Conservation (phyloP, 2,797 vertebrate species). For the Tenualosa ilisha region DNA sequence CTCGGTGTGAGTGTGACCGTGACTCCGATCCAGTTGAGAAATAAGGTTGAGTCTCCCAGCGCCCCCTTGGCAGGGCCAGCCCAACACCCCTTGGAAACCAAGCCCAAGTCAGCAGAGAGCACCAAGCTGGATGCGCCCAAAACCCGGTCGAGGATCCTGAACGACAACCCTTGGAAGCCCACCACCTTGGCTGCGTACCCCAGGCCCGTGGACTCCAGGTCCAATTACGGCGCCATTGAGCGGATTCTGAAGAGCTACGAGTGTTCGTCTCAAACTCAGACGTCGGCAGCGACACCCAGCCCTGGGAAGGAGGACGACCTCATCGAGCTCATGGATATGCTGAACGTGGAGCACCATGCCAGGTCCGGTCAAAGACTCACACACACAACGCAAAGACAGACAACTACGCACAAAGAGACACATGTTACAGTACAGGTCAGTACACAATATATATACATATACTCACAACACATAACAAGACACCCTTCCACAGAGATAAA, state of each 20-base stretch:
- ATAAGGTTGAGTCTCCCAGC: slow-evolving; percentile 57
- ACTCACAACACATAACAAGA: slow-evolving; percentile 20
- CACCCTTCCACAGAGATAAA: slow-evolving; percentile 28
- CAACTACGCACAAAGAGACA: slow-evolving; percentile 57
- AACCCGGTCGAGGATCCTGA: slow-evolving; percentile 68
- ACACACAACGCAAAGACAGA: slow-evolving; percentile 58
- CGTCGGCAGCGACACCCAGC: slow-evolving; percentile 60
- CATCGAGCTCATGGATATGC: slow-evolving; percentile 76
- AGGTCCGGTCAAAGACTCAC: slow-evolving; percentile 61
- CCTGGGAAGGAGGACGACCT: slow-evolving; percentile 65
- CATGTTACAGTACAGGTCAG: slow-evolving; percentile 72
- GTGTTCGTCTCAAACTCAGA: slow-evolving; percentile 67
- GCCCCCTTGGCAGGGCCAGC: slow-evolving; percentile 34
- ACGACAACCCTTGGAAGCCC: slow-evolving; percentile 88
- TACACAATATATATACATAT: slow-evolving; percentile 47
- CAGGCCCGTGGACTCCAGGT: slow-evolving; percentile 88
- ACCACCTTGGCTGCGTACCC: slow-evolving; percentile 90
- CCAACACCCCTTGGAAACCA: slow-evolving; percentile 49
- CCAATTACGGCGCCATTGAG: slow-evolving; percentile 94
- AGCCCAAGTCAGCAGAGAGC: slow-evolving; percentile 57
- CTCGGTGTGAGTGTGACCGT: slow-evolving; percentile 39
- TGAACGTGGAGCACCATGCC: slow-evolving; percentile 74
- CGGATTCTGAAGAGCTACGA: slow-evolving; percentile 92
- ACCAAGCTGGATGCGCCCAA: slow-evolving; percentile 60
- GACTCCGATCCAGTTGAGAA: slow-evolving; percentile 42